A percentile compares a stretch with the other conserved stretches of the same genome.
These are phyloP conservation scores for Garrulus glandarius DNA, from an alignment of 2,797 vertebrate species.

Conservation along the genomic window DNA sequence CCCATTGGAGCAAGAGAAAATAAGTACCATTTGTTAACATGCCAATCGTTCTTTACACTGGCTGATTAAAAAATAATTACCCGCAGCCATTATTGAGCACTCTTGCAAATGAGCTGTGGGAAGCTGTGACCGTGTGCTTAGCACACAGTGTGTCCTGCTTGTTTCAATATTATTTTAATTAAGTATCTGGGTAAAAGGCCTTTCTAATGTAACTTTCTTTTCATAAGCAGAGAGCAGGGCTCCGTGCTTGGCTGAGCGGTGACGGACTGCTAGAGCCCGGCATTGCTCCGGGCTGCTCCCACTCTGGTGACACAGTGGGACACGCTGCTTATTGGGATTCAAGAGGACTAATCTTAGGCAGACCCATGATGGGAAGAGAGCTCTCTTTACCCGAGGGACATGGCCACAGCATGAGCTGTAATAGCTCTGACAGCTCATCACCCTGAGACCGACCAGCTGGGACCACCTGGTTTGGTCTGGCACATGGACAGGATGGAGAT, in stretches of 20 bases:
- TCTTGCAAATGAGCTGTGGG: conserved; percentile 67
- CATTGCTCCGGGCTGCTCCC: background rate
- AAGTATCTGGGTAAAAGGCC: conserved; percentile 61
- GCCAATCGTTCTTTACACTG: conserved; percentile 59
- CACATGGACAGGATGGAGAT: background rate
- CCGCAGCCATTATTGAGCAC: conserved; percentile 53
- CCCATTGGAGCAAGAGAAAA: conserved; percentile 11
- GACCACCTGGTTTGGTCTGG: background rate
- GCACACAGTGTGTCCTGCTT: conserved; percentile 44
- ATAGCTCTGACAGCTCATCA: background rate
- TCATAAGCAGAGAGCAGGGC: background rate
- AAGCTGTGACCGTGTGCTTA: conserved; percentile 26
- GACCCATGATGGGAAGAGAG: background rate
- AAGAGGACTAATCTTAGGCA: background rate
- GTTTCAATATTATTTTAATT: conserved; percentile 69
- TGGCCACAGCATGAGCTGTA: rapidly evolving
- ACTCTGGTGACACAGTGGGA: background rate
- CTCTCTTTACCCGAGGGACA: background rate
- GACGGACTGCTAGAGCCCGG: rapidly evolving
- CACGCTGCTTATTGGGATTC: background rate
- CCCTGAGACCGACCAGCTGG: background rate
- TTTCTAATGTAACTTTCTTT: conserved; percentile 56
- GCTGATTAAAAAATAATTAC: conserved; percentile 74
- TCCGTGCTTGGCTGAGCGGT: rapidly evolving
- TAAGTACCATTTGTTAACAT: conserved; percentile 65